Conservation (phyloP, 2,797 vertebrate genomes). For the Phalloptychus januarius region DNA sequence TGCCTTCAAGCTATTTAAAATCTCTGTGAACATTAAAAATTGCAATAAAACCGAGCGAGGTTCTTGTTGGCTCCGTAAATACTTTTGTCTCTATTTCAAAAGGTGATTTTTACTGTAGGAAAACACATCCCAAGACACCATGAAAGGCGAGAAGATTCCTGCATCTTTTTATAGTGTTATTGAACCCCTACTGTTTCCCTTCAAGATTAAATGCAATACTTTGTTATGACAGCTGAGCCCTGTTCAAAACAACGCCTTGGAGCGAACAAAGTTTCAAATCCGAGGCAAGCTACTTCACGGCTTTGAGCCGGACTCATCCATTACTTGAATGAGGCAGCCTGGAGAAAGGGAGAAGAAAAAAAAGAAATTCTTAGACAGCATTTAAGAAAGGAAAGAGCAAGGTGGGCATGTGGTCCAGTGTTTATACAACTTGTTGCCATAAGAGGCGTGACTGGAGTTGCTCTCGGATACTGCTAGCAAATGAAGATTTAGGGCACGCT, state of each 20-base stretch:
- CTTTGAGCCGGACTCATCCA: conserved; percentile 59
- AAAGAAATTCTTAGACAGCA: conserved; percentile 47
- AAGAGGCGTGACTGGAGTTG: conserved; percentile 64
- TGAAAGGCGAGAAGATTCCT: conserved; percentile 12
- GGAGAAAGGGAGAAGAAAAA: conserved; percentile 7
- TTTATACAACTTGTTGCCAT: conserved; percentile 73
- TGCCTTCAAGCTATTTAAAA: conserved; percentile 54
- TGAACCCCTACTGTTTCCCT: conserved; percentile 63
- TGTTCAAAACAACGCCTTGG: conserved; percentile 59
- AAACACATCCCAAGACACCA: conserved; percentile 45
- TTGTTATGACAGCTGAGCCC: conserved; percentile 77
- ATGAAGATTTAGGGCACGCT: conserved; percentile 69
- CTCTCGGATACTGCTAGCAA: conserved; percentile 50
- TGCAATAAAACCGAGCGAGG: conserved; percentile 39
- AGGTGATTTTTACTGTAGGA: conserved; percentile 52
- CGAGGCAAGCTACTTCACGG: conserved; percentile 51
- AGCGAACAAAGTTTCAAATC: conserved; percentile 62
- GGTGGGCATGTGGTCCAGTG: conserved; percentile 62
- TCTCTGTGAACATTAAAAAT: conserved; percentile 28
- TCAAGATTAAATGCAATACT: conserved; percentile 69
- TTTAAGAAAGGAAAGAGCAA: conserved; percentile 55
- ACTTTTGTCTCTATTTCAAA: conserved; percentile 46
- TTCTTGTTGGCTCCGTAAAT: conserved; percentile 52
- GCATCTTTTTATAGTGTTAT: conserved; percentile 43
- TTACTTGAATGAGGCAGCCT: conserved; percentile 68